phyloP scores from a whole-genome alignment of 1,140 invertebrate species.

The Drosophila ogumai region DNA sequence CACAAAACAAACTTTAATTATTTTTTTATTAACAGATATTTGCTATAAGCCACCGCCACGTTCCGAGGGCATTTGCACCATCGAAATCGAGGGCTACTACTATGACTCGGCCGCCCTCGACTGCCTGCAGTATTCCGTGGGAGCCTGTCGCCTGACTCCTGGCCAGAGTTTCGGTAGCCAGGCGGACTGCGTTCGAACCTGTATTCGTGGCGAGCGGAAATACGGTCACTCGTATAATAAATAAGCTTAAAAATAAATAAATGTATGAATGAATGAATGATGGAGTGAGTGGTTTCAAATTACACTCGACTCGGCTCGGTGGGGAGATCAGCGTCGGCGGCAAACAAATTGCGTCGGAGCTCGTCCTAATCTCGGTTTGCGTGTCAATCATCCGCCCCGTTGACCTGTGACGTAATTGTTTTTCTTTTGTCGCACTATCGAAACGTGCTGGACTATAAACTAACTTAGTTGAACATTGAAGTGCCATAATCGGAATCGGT shows the following conservation, averaged over 20 bases:
- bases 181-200: slow-evolving; percentile 68
- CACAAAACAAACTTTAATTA: not conserved
- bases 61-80: slow-evolving; percentile 74
- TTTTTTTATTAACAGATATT: slow-evolving; percentile 46
- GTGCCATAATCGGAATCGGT: not conserved
- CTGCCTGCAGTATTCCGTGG: slow-evolving; percentile 66
- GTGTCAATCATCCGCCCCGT: slow-evolving; percentile 25
- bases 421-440: slow-evolving; percentile 35
- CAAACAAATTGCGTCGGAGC: slow-evolving; percentile 30
- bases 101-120: slow-evolving; percentile 60
- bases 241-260: slow-evolving; percentile 40
- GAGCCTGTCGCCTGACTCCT: slow-evolving; percentile 62
- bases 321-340: not conserved
- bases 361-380: slow-evolving; percentile 25
- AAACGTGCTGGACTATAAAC: slow-evolving; percentile 19
- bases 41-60: slow-evolving; percentile 68
- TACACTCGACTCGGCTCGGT: not conserved
- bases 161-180: slow-evolving; percentile 79
- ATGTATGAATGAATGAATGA: slow-evolving; percentile 24
- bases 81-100: slow-evolving; percentile 78
- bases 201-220: slow-evolving; percentile 53
- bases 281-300: slow-evolving; percentile 21
- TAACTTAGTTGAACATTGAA: slow-evolving; percentile 21
- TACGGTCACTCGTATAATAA: slow-evolving; percentile 67
- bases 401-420: slow-evolving; percentile 54